phyloP scores from a whole-genome alignment of 2,888 invertebrate genomes.

The Pyrochroa serraticornis region DNA sequence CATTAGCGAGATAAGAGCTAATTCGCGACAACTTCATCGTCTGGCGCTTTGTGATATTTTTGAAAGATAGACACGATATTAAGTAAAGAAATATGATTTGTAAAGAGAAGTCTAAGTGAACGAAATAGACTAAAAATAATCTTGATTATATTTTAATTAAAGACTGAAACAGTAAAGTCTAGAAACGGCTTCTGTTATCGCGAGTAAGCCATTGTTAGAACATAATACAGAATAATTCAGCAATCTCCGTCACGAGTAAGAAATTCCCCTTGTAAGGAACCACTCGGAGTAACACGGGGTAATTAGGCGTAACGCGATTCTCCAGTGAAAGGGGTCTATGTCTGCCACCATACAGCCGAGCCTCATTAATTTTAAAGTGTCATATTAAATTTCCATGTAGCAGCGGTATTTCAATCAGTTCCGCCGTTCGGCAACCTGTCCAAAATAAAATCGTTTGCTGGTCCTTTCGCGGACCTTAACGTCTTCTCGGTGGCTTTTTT shows the following conservation, averaged over 20 bases:
- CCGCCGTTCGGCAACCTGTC: not conserved
- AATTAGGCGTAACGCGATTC: slow-evolving; percentile 26
- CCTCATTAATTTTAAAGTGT: slow-evolving; percentile 32
- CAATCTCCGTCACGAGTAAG: slow-evolving; percentile 36
- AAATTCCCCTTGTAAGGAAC: slow-evolving; percentile 38
- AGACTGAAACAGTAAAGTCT: slow-evolving; percentile 24
- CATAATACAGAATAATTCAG: slow-evolving; percentile 35
- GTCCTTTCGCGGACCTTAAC: no score
- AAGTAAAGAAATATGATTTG: slow-evolving; percentile 1
- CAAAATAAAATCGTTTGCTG: no score
- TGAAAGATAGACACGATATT: not conserved
- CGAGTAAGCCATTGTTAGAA: slow-evolving; percentile 29
- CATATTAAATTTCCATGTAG: slow-evolving; percentile 26
- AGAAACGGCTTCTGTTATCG: slow-evolving; percentile 29
- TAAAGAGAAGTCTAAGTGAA: not conserved
- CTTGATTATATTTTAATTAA: slow-evolving; percentile 31
- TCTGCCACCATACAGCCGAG: slow-evolving; percentile 22
- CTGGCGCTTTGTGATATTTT: not conserved
- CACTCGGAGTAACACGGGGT: slow-evolving; percentile 26
- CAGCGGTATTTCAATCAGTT: slow-evolving; percentile 10
- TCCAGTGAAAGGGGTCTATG: slow-evolving; percentile 24
- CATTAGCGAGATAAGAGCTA: slow-evolving; percentile 1
- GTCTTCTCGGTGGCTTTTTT: not conserved
- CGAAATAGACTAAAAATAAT: slow-evolving; percentile 11
- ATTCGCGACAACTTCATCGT: slow-evolving; percentile 1